Conservation (phyloP, 2,113 vertebrate species). For the Diglossa brunneiventris region DNA sequence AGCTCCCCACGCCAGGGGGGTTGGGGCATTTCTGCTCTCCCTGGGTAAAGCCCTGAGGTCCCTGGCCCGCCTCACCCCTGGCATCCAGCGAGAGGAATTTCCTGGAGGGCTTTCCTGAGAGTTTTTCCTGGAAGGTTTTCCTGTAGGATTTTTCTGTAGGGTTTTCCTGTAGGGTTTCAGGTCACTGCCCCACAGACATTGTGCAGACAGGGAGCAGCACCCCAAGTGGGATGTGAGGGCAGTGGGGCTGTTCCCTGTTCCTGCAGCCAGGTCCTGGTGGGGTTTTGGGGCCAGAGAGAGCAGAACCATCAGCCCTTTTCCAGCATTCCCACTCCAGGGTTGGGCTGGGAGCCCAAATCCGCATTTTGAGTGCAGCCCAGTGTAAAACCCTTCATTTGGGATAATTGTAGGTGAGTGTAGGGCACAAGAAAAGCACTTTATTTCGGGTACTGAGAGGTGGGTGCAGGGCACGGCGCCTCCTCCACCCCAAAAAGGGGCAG, state of each 20-base stretch:
- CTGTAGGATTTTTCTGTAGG: not conserved
- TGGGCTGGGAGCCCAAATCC: not conserved
- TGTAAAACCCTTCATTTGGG: not conserved
- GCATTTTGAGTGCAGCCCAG: not conserved
- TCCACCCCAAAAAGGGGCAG: not conserved
- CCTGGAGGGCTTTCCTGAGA: not conserved
- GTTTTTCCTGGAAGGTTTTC: not conserved
- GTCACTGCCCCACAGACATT: rapidly evolving
- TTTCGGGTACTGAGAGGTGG: not conserved
- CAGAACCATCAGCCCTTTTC: rapidly evolving
- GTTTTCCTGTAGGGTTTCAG: not conserved
- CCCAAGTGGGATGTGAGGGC: rapidly evolving
- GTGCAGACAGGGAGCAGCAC: rapidly evolving
- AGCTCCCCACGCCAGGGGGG: rapidly evolving
- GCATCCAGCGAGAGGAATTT: not conserved
- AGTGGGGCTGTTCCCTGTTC: not conserved
- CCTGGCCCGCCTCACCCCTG: not conserved
- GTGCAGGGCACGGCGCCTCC: rapidly evolving
- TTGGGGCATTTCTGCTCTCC: not conserved
- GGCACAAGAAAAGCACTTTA: not conserved
- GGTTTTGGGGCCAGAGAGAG: not conserved
- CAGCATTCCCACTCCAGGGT: rapidly evolving
- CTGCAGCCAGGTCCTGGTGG: rapidly evolving
- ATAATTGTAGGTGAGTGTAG: not conserved
- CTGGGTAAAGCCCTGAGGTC: not conserved